phyloP scores from a whole-genome alignment of 2,113 vertebrate genomes.

The Malurus melanocephalus region DNA sequence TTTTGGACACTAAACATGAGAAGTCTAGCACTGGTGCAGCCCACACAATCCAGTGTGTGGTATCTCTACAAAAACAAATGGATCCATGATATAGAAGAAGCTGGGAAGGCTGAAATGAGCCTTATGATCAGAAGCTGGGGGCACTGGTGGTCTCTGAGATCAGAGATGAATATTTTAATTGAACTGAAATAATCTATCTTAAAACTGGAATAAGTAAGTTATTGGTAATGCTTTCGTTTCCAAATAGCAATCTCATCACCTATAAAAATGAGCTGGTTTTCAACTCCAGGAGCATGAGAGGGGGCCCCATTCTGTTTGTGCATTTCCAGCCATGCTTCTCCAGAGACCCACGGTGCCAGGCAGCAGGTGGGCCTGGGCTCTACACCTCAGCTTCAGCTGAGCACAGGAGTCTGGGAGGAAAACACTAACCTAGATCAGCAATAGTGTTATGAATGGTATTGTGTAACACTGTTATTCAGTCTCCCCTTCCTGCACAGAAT shows the following conservation, averaged over 20 bases:
- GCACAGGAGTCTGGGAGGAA: background rate
- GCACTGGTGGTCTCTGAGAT: background rate
- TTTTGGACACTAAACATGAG: background rate
- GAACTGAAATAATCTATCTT: background rate
- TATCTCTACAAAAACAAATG: background rate
- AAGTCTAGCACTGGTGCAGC: background rate
- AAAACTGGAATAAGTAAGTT: background rate
- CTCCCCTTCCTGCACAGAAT: background rate
- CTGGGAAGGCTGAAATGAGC: background rate
- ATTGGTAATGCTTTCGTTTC: background rate
- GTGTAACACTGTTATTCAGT: background rate
- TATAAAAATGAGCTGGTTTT: background rate
- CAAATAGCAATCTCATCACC: background rate
- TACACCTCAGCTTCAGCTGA: background rate
- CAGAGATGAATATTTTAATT: background rate
- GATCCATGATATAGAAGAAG: background rate
- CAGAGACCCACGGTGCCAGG: rapidly evolving
- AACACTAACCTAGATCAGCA: background rate
- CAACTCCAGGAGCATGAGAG: background rate
- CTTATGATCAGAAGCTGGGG: background rate
- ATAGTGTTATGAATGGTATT: background rate
- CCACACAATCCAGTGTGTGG: rapidly evolving
- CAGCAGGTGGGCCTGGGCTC: background rate
- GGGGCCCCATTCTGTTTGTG: background rate
- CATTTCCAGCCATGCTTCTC: rapidly evolving